These are phyloP conservation scores for Melanaphis sacchari DNA, from an alignment of 1,140 invertebrate genomes.

Conservation along the genomic window DNA sequence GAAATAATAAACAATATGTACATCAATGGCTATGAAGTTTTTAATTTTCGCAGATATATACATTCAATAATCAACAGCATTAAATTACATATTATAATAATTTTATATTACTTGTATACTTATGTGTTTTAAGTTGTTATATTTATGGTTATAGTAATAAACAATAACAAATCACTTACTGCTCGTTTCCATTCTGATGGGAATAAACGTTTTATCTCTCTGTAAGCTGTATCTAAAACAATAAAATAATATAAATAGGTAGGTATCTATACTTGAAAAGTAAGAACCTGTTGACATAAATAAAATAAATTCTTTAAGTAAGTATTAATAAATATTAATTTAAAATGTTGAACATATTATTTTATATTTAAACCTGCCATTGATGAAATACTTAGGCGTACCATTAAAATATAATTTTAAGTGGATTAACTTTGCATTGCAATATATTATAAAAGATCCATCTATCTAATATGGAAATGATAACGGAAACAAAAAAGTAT, in stretches of 20 bases:
- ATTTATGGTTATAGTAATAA: neutral
- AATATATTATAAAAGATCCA: neutral
- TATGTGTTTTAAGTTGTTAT: neutral
- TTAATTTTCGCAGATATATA: neutral
- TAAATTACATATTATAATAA: neutral
- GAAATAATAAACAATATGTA: neutral
- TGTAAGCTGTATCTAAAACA: slow-evolving; percentile 44
- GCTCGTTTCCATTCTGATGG: slow-evolving; percentile 48
- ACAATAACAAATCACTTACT: slow-evolving; percentile 40
- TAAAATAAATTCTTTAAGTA: neutral
- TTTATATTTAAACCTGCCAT: neutral
- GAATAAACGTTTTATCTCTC: slow-evolving; percentile 41
- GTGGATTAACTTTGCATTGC: neutral
- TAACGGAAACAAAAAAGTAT: neutral
- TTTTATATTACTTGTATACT: too few species aligned
- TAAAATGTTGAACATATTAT: neutral
- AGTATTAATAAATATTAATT: neutral
- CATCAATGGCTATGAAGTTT: neutral
- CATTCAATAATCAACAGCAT: neutral
- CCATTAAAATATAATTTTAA: neutral
- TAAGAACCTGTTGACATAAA: neutral
- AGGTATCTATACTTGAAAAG: neutral
- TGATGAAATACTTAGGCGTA: too few species aligned
- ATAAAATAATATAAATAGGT: neutral
- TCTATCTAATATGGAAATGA: neutral